Evolutionary conservation across 2,888 invertebrate genomes (phyloP), one percentile per base, ranked within the genome.

Genomic region (Microchrysa polita): DNA sequence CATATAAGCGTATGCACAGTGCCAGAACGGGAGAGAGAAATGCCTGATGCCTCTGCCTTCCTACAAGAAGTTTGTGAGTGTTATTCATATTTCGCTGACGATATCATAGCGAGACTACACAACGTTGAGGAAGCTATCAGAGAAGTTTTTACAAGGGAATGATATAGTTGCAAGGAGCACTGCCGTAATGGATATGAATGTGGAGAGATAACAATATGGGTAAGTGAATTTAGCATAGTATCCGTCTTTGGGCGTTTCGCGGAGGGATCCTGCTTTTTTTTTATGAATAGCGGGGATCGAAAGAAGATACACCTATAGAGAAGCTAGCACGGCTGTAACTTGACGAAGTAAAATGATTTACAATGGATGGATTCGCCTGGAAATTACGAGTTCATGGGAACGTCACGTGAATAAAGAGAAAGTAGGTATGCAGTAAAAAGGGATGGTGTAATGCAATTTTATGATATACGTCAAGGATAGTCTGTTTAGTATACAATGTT

Each of bases 71-170:
- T 22, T 20, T 34, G 27, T 44, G 44, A n/a, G n/a, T n/a, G n/a
- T n/a, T 44, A 65, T 44, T 65, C 65, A 65, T 65, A 48, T 65
- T 65, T 65, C 34, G 34, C 65, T 34, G 48, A 65, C 65, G 48
- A 18, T 44, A 65, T 65, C 65, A n/a, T n/a, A n/a, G n/a, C n/a
- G n/a, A 22, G 65, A 48, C 42, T 23, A 65, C 65, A 44, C 14
- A 48, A 65, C 65, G 65, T 48, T 65, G 65, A 65, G 65, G 44
- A 65, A 65, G 65, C 65, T 65, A 65, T 65, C 65, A 44, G 44
- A 48, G 22, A 22, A 65, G 48, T 44, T 44, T 55, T 65, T 44
- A n/a, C 65, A 44, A 44, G 65, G 44, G 65, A 65, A 48, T 65
- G 48, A 65, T 65, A 65, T 18, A 65, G 65, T 48, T 65, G 65